Evolutionary conservation across 1,140 invertebrate genomes (phyloP), one percentile per base, ranked within the genome.

Genomic region (Pantala flavescens): DNA sequence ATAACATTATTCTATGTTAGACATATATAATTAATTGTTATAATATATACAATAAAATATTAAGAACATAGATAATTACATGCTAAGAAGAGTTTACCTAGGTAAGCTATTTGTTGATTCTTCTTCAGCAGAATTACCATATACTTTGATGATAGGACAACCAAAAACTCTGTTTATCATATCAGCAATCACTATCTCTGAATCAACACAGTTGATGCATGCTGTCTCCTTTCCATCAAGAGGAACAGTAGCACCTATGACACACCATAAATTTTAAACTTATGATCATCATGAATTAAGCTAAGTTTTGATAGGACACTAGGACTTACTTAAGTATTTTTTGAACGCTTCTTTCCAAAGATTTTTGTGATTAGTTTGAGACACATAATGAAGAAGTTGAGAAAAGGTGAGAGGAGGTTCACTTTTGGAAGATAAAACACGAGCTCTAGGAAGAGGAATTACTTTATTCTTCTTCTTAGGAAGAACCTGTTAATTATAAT

Each of bases 301-400:
- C 3, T 36, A 36, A 36, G n/a, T 16, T 75, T 73, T 12, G 74
- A 75, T 9, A 71, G 24, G 82, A 82, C 78, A 79, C 21, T n/a
- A 0, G 76, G 19, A 84, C 79, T 84, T 85, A 83, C 87, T 84
- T 75, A 84, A 87, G 83, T 92, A 91, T 84, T 91, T 92, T 79
- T 91, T 92, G 79, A 90, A 92, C 9, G 90, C 88, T 78, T 92
- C 88, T 81, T 93, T 93, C 93, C 92, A 94, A 73, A 93, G 83
- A 82, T 92, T 93, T 79, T 90, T 88, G 79, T 91, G 91, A 84
- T 94, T 94, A 43, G 87, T 91, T 80, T 91, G 88, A 0, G 90
- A 87, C 74, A 94, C 89, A 85, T 93, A 93, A 79, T 91, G 90
- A 19, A 94, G 83, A 55, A 93, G 84, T 82, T 93, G 90, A 11